These are phyloP conservation scores for Polyergus mexicanus DNA, from an alignment of 1,140 invertebrate species.

Conservation along the genomic window DNA sequence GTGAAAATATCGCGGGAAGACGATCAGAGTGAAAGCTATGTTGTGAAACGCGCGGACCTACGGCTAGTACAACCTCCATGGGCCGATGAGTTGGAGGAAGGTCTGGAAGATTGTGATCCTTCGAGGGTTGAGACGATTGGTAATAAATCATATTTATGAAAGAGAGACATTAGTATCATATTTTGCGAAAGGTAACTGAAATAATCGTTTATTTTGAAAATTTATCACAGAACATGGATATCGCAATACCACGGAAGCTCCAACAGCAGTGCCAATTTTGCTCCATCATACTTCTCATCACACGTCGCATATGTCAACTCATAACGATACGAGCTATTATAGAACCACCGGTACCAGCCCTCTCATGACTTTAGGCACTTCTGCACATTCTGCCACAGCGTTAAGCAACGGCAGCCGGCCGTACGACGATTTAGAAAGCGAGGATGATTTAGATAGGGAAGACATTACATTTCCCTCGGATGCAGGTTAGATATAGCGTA, in stretches of 20 bases:
- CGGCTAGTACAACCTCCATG: constrained; percentile 97
- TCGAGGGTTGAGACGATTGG: constrained; percentile 79
- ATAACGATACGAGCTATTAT: constrained; percentile 83
- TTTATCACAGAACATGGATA: constrained; percentile 80
- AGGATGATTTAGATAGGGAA: constrained; percentile 95
- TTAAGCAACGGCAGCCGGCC: constrained; percentile 88
- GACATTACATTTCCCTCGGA: constrained; percentile 94
- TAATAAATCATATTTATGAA: constrained; percentile 53
- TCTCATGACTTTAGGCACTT: constrained; percentile 85
- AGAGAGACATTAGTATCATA: background rate
- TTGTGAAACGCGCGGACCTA: constrained; percentile 94
- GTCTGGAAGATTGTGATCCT: constrained; percentile 80
- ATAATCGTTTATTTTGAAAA: constrained; percentile 4
- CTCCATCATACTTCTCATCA: constrained; percentile 82
- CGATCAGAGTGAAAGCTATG: constrained; percentile 85
- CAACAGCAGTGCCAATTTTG: constrained; percentile 80
- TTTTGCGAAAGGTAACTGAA: background rate
- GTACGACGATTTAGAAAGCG: constrained; percentile 95
- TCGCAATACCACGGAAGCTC: constrained; percentile 83
- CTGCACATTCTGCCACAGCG: constrained; percentile 85
- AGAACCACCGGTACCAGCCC: constrained; percentile 86
- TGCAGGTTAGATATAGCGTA: constrained; percentile 87
- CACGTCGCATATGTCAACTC: constrained; percentile 80
- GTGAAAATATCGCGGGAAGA: constrained; percentile 89
- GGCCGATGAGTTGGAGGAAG: constrained; percentile 96